Base-by-base conservation (phyloP, 2,113 vertebrate genomes). In the Equus quagga region DNA sequence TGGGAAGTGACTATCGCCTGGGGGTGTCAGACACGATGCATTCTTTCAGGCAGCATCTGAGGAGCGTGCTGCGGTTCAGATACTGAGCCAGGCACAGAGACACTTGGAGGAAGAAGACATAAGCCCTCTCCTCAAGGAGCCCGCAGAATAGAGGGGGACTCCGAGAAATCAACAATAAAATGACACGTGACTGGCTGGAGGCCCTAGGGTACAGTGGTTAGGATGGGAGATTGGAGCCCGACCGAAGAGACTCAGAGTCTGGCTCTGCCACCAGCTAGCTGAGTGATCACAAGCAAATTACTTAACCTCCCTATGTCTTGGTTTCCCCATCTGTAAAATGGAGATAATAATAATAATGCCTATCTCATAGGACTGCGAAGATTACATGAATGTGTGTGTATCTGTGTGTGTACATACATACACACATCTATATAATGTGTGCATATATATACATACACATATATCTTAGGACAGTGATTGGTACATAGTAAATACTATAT, bases 1-100 rank as follows among this genome's bases (percentile, higher is more conserved):
- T 0, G 0, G 12, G 70, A 69, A 75, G 41, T 41, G 44, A 8
- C 26, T 28, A 0, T 7, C 26, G 46, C 1, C 5, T 31, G 2
- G 33, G 73, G 33, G 5, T 0, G 1, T 33, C 9, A 10, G 84
- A 26, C 18, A 0, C 0, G 8, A n/a, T 36, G 5, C 6, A 2
- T 24, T 19, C 17, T 41, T 65, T 58, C 33, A 31, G 62, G 18
- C 23, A 72, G 51, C 46, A 6, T 3, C 2, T 0, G 0, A 2
- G 24, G 5, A 70, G 14, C 75, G 28, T 49, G 28, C 56, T 58
- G 31, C 14, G 23, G 46, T 49, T 82, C 15, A 36, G 58, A 10
- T 15, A n/a, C 81, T 5, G 14, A 84, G 17, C 7, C 1, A 11
- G n/a, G 13, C n/a, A 36, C 33, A 21, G 72, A 19, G 41, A 80